Conservation (phyloP, 2,797 vertebrate genomes). For the Anguilla pacifica region DNA sequence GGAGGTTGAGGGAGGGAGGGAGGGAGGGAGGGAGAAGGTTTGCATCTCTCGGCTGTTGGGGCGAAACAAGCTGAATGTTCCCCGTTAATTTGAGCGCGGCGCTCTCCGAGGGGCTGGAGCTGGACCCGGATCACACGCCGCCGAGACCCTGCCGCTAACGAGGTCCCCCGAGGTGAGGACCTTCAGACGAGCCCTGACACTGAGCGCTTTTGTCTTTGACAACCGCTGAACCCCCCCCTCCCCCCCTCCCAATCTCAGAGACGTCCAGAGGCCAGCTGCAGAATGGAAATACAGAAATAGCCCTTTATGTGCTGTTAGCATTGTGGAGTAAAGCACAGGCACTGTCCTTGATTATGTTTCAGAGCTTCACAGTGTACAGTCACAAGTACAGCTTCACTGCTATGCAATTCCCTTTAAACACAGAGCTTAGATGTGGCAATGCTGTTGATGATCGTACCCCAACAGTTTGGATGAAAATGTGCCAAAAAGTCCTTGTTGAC, state of each 20-base stretch:
- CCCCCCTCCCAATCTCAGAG: neutral
- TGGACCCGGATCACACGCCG: neutral
- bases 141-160: neutral
- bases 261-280: neutral
- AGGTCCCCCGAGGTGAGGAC: neutral
- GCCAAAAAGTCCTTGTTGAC: neutral
- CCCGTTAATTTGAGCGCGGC: neutral
- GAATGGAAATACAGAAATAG: neutral
- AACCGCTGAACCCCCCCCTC: neutral
- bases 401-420: neutral
- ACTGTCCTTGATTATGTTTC: neutral
- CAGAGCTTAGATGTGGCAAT: neutral
- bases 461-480: neutral
- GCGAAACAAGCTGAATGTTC: neutral
- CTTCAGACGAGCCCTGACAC: neutral
- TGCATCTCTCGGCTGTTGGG: neutral
- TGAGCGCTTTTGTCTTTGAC: slow-evolving; percentile 9
- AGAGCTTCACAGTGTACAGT: neutral
- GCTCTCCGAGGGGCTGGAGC: neutral
- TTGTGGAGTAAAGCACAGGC: neutral
- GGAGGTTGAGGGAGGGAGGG: neutral
- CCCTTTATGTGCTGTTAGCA: neutral
- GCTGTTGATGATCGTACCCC: neutral
- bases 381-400: neutral
- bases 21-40: neutral